These are phyloP conservation scores for Troides helena DNA, from an alignment of 2,888 invertebrate species.

Conservation along the genomic window DNA sequence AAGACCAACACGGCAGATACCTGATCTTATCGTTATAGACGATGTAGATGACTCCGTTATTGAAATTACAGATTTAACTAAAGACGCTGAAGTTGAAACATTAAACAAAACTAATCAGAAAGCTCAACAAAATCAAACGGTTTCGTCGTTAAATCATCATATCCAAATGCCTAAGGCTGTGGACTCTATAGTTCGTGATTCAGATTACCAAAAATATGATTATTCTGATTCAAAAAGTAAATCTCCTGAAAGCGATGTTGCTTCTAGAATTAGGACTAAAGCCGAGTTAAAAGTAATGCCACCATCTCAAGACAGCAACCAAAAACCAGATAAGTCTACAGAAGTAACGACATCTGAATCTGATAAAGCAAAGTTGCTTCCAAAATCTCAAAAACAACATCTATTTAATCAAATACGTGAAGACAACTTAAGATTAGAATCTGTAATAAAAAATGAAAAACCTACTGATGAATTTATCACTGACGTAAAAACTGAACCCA, in stretches of 20 bases:
- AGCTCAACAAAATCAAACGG: conserved; percentile 41
- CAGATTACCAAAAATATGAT: conserved; percentile 61
- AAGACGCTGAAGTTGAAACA: conserved; percentile 56
- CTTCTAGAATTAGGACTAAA: conserved; percentile 90
- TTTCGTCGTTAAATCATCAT: conserved; percentile 61
- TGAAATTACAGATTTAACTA: conserved; percentile 72
- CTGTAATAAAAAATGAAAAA: conserved; percentile 83
- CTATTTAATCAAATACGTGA: conserved; percentile 73
- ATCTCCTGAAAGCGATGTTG: conserved; percentile 77
- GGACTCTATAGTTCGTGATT: conserved; percentile 81
- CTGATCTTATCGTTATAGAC: conserved; percentile 75
- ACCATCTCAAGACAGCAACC: conserved; percentile 58
- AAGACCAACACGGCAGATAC: conserved; percentile 69
- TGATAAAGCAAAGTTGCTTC: conserved; percentile 58
- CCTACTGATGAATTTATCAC: conserved; percentile 69
- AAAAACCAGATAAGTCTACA: conserved; percentile 48
- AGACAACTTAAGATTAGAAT: conserved; percentile 67
- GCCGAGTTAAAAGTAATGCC: conserved; percentile 87
- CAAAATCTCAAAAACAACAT: conserved; percentile 70
- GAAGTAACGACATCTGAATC: conserved; percentile 39
- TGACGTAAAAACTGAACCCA: conserved; percentile 84
- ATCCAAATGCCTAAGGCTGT: conserved; percentile 85
- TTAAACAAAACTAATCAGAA: conserved; percentile 43
- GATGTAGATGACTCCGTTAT: conserved; percentile 72
- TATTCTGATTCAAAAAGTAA: conserved; percentile 57